Base-by-base conservation (phyloP, 2,888 invertebrate genomes). In the Opisthograptis luteolata region DNA sequence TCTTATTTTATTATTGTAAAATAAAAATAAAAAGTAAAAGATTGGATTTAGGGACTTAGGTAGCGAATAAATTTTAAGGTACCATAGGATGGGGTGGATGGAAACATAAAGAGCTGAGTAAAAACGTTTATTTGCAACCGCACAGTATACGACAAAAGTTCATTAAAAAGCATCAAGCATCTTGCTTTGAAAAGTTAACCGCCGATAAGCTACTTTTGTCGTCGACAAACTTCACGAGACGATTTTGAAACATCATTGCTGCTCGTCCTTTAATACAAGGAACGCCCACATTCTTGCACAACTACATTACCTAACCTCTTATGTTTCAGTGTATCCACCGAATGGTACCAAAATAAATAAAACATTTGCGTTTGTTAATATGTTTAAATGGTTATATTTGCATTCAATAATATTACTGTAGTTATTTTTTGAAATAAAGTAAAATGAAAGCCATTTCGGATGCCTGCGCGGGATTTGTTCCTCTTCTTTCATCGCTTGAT, bases 41-140 rank as follows among this genome's bases (percentile, higher is more conserved):
- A 72, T 73, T 49, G 70, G 61, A 64, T 70, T n/a, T 76, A 84
- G 76, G 66, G 60, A 68, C 47, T 80, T 87, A 86, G 86, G 68
- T 87, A 87, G 86, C 60, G 55, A 83, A 80, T 79, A 81, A 83
- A 81, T 73, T 71, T 68, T 71, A 43, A 28, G 14, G 28, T 30
- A 13, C 13, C 32, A 12, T 34, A 28, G 9, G 8, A 36, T 25
- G 14, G 19, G n/a, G 13, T 17, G 3, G 1, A 25, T 22, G 0
- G 14, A 22, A 36, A 43, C 14, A 17, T 17, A 8, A 0, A 7
- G 6, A 3, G 35, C 9, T 9, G 4, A 10, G 1, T 9, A 9
- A 15, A 15, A 3, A 8, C 4, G 22, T 17, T 2, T 17, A 17
- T 20, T 6, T 6, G 6, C 7, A 2, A 25, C 3, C 8, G 1